Evolutionary conservation across 1,140 invertebrate genomes (phyloP).

Genomic region (Drosophila littoralis): DNA sequence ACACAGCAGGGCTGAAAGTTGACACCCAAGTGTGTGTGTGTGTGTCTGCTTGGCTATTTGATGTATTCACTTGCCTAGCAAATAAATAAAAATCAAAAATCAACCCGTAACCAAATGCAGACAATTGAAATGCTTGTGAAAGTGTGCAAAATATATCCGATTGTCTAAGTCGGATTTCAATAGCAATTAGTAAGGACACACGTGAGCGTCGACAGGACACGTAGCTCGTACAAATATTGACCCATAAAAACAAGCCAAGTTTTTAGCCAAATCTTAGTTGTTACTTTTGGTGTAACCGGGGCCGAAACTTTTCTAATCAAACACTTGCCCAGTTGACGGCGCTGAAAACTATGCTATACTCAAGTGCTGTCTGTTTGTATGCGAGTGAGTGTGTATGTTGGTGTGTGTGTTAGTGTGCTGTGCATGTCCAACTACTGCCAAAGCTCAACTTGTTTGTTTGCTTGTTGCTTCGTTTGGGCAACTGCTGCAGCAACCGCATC

Average conservation of each 20-base stretch:
- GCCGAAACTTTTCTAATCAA: constrained; percentile 73
- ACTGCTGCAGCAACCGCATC: constrained; percentile 12
- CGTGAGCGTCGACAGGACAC: constrained; percentile 20
- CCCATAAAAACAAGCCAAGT: constrained; percentile 30
- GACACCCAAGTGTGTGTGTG: neutral
- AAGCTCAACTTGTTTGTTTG: constrained; percentile 74
- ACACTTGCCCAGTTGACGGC: constrained; percentile 58
- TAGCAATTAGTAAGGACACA: constrained; percentile 50
- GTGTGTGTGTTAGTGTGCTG: constrained; percentile 25
- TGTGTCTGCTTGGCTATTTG: constrained; percentile 32
- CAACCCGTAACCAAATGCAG: constrained; percentile 20
- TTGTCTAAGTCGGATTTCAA: constrained; percentile 9
- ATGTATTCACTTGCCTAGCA: constrained; percentile 32
- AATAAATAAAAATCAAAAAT: constrained; percentile 15
- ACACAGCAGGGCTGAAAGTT: neutral
- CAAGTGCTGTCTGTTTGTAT: neutral
- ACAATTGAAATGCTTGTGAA: constrained; percentile 3
- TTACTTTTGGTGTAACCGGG: constrained; percentile 50
- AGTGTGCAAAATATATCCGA: neutral
- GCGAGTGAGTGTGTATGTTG: constrained; percentile 2
- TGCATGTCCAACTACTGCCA: constrained; percentile 25
- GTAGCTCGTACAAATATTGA: constrained; percentile 53
- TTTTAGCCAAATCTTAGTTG: constrained; percentile 57
- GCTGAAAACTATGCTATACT: constrained; percentile 41
- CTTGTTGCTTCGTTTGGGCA: constrained; percentile 48